A percentile compares a stretch with the other conserved stretches of the same genome.
These are phyloP conservation scores for Plemyria rubiginata DNA, from an alignment of 2,888 invertebrate species.

Conservation along the genomic window DNA sequence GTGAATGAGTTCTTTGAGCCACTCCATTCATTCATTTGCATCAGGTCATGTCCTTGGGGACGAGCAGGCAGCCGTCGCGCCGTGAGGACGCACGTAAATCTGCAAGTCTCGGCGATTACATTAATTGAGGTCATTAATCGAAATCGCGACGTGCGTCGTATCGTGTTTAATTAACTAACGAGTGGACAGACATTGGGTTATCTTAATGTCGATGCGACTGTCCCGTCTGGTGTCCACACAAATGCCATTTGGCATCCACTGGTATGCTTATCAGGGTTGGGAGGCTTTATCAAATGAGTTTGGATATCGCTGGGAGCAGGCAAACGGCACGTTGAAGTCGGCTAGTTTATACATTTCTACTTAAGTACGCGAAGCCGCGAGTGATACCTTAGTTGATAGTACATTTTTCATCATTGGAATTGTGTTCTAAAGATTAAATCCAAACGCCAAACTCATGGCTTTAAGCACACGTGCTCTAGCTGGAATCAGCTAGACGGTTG, in stretches of 20 bases:
- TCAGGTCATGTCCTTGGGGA: slow-evolving; percentile 24
- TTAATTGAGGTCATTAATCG: slow-evolving; percentile 80
- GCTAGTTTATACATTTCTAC: slow-evolving; percentile 1
- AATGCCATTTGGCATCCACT: slow-evolving; percentile 29
- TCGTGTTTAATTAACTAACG: slow-evolving; percentile 83
- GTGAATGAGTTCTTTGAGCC: background rate
- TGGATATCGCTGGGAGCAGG: background rate
- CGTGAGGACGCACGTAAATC: slow-evolving; percentile 64
- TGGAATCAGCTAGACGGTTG: background rate
- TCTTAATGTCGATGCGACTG: slow-evolving; percentile 70
- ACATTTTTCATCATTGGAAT: background rate
- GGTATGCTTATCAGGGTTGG: slow-evolving; percentile 11
- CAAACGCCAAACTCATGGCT: background rate
- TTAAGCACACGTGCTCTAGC: background rate
- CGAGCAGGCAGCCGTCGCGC: slow-evolving; percentile 17
- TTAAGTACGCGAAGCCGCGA: too few species aligned
- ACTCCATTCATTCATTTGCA: slow-evolving; percentile 29
- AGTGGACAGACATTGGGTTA: slow-evolving; percentile 73
- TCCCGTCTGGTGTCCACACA: slow-evolving; percentile 38
- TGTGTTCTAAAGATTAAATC: background rate
- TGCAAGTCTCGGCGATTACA: slow-evolving; percentile 77
- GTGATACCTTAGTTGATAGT: background rate
- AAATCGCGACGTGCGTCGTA: slow-evolving; percentile 67
- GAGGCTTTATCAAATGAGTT: slow-evolving; percentile 9
- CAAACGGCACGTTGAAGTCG: background rate